Evolutionary conservation across 2,797 vertebrate genomes (phyloP).

Genomic region (Xenops minutus): DNA sequence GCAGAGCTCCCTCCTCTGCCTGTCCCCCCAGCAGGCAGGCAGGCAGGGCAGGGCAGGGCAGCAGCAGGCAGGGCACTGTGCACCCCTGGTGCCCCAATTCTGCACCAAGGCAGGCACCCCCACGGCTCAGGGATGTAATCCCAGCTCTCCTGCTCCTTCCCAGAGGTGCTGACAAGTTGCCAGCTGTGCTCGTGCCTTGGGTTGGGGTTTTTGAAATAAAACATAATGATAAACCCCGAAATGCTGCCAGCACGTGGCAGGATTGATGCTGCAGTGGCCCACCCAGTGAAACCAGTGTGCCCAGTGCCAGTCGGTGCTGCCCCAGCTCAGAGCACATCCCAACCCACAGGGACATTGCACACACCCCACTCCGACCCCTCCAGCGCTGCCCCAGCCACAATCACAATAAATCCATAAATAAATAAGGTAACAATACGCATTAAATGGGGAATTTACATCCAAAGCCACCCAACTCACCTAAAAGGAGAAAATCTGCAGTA

Average conservation of each 20-base stretch:
- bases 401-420: background rate
- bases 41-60: background rate
- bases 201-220: background rate
- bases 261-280: accelerated
- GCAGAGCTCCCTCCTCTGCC: background rate
- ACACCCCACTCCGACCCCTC: background rate
- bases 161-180: background rate
- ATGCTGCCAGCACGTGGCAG: background rate
- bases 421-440: background rate
- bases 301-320: background rate
- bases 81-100: accelerated
- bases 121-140: background rate
- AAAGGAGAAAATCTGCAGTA: background rate
- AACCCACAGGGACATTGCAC: background rate
- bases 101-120: background rate
- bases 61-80: background rate
- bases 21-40: background rate
- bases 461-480: background rate
- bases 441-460: background rate
- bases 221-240: background rate
- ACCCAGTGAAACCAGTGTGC: background rate
- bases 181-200: background rate
- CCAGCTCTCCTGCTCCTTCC: background rate
- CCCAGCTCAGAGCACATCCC: background rate
- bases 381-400: background rate